Evolutionary conservation across 1,140 invertebrate species (phyloP), one percentile per base, ranked within the genome.

Genomic region (Tribolium madens): DNA sequence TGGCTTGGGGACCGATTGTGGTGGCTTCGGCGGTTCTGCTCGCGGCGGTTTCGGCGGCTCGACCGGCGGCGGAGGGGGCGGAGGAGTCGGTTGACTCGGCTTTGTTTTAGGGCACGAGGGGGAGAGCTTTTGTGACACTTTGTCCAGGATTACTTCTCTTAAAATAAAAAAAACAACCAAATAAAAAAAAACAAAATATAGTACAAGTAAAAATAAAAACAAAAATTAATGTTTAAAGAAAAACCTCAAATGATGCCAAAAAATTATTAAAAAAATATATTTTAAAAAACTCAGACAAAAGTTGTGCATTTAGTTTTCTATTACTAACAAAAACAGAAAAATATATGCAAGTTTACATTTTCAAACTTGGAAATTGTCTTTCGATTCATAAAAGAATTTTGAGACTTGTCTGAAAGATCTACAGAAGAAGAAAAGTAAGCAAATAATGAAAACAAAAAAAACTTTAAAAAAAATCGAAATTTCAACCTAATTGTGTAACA

Each of bases 141-240:
- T 81, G 12, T 80, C 77, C 79, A 57, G 76, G 47, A 81, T 77
- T 47, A 74, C 71, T 36, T 81, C 76, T 81, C 82, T 83, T 81
- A 7, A 81, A 78, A 78, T 31, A 74, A 83, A 78, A 75, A 78
- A 75, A 76, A 80, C 77, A 79, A 76, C 21, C 75, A 79, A 81
- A 77, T 15, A 77, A 74, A 64, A 79, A 81, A 69, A 57, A 73
- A 78, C n/a, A n/a, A n/a, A n/a, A n/a, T n/a, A n/a, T n/a, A 80
- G 74, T 10, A 74, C 42, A 79, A 60, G 4, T 47, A 75, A 73
- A 60, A 47, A 50, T 81, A 73, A 10, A 77, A 52, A 78, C 77
- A 71, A 53, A 71, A 79, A 80, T 75, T 26, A 73, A n/a, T n/a
- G n/a, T n/a, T n/a, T n/a, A n/a, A n/a, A n/a, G n/a, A n/a, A n/a